Base-by-base conservation (phyloP, 1,140 invertebrate genomes). In the Orius insidiosus region DNA sequence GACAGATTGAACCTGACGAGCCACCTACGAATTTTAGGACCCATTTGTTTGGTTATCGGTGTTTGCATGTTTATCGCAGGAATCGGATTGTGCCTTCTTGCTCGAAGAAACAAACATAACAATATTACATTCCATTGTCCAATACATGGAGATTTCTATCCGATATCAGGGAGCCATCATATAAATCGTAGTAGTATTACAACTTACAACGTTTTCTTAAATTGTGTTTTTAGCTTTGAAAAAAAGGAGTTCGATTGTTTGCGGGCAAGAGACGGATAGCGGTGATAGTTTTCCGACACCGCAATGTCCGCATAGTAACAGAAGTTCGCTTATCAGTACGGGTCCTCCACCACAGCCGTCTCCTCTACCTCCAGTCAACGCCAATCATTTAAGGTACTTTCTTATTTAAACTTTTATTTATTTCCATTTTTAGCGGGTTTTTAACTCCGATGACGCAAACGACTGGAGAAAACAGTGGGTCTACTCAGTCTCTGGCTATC, bases 131-230 rank as follows among this genome's bases (percentile, higher is more conserved):
- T 79, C 61, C 77, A 80, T 60, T 82, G 78, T 61, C 78, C 78
- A 10, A 67, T 82, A 14, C 78, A 82, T 54, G 78, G 78, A 0
- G 78, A 80, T 60, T 82, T 82, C 60, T 82, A 78, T 56, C 78
- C 78, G 2, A 46, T 50, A 13, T 49, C 36, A 10, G 39, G 31
- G 15, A 48, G 41, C 19, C 41, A 43, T 32, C 16, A 43, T 32
- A n/a, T 43, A 11, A 2, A 24, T 9, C 19, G 41, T 43, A 32
- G 41, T 43, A 4, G 13, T 7, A 5, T 15, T 11, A 3, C 5
- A 15, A 40, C 5, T 40, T 40, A n/a, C n/a, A n/a, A n/a, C 10
- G 38, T 2, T 5, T 31, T 16, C 1, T 43, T 36, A 46, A 16
- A n/a, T n/a, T 38, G 10, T 8, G 3, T 8, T 46, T 46, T 36